These are phyloP conservation scores for Temnothorax curvispinosus DNA, from an alignment of 1,140 invertebrate genomes.

Conservation along the genomic window DNA sequence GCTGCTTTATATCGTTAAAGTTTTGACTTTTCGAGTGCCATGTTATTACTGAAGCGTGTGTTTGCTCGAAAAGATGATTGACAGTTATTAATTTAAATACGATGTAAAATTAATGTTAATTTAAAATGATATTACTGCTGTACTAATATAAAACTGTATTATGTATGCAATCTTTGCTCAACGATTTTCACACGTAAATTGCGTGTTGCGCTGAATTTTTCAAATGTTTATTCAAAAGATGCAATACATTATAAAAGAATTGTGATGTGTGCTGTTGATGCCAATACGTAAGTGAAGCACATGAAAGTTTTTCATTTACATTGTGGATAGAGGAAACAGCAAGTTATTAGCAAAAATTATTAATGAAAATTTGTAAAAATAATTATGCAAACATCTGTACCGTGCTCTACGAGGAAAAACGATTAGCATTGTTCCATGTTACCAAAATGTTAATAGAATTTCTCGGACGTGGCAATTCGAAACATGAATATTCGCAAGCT, in stretches of 20 bases:
- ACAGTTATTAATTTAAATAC: neutral
- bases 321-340: no score
- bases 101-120: neutral
- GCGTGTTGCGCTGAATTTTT: neutral
- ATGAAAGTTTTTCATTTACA: neutral
- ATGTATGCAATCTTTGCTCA: neutral
- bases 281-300: neutral
- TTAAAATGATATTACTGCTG: neutral
- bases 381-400: neutral
- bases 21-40: neutral
- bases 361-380: neutral
- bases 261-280: neutral
- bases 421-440: neutral
- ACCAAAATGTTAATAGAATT: slow-evolving; percentile 2
- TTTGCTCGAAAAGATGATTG: neutral
- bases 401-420: neutral
- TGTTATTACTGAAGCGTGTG: neutral
- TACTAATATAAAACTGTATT: neutral
- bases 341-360: neutral
- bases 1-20: neutral
- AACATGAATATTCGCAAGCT: slow-evolving; percentile 1
- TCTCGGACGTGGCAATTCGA: neutral
- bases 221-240: neutral
- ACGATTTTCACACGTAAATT: neutral
- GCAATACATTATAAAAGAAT: neutral